Conservation (phyloP, 2,888 invertebrate genomes). For the Morpho deidamia region DNA sequence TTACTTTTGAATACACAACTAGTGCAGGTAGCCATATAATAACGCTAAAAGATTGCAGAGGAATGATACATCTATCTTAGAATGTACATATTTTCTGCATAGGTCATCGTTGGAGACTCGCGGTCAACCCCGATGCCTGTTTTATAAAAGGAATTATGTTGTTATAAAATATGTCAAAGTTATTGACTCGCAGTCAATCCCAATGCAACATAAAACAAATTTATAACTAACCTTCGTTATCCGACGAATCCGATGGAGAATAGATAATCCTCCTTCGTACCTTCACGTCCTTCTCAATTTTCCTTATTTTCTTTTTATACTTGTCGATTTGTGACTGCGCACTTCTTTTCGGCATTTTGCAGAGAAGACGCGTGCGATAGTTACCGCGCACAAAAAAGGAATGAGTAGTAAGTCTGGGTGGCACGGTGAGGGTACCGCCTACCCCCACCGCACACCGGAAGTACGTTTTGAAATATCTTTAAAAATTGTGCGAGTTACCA, state of each 20-base stretch:
- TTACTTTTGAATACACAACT: no score
- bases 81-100: neutral
- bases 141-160: conserved; percentile 16
- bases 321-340: neutral
- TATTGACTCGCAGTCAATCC: conserved; percentile 3
- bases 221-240: neutral
- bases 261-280: no score
- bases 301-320: neutral
- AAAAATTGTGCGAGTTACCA: neutral
- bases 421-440: neutral
- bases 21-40: no score
- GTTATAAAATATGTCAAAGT: conserved; percentile 14
- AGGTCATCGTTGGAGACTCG: conserved; percentile 1
- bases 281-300: neutral
- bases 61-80: neutral
- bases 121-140: conserved; percentile 1
- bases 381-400: neutral
- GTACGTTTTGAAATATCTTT: neutral
- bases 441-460: neutral
- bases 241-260: neutral
- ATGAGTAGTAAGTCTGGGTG: neutral
- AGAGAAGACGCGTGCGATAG: neutral
- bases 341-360: neutral
- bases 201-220: neutral
- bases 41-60: neutral